Conservation (phyloP, 2,888 invertebrate species). For the Odontothrips loti region DNA sequence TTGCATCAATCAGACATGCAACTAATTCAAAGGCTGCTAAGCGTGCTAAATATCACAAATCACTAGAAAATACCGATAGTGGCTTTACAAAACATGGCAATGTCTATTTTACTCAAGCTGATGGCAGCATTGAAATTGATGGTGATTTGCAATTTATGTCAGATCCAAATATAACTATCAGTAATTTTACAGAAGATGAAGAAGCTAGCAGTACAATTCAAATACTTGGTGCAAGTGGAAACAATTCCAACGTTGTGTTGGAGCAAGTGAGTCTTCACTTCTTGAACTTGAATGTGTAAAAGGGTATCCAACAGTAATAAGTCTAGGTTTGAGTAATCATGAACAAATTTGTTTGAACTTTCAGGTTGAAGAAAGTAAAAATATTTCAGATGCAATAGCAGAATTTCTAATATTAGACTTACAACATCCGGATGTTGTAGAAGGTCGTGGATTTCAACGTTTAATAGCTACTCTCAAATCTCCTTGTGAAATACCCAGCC, state of each 20-base stretch:
- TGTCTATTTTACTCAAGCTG: constrained; percentile 47
- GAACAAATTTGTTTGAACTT: background rate
- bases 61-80: constrained; percentile 24
- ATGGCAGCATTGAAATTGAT: constrained; percentile 48
- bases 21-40: background rate
- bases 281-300: background rate
- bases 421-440: constrained; percentile 49
- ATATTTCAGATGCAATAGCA: constrained; percentile 49
- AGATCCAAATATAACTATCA: constrained; percentile 44
- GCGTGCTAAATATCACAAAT: background rate
- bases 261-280: background rate
- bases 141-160: constrained; percentile 48
- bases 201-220: background rate
- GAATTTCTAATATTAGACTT: constrained; percentile 50
- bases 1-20: background rate
- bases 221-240: background rate
- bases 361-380: constrained; percentile 43
- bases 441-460: constrained; percentile 50
- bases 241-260: background rate
- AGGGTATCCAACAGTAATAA: no score
- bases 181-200: constrained; percentile 3
- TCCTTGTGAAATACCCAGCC: constrained; percentile 50
- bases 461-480: constrained; percentile 48
- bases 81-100: constrained; percentile 38
- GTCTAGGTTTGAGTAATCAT: no score